These are phyloP conservation scores for Conistra vaccinii DNA, from an alignment of 2,888 invertebrate genomes.

Conservation along the genomic window DNA sequence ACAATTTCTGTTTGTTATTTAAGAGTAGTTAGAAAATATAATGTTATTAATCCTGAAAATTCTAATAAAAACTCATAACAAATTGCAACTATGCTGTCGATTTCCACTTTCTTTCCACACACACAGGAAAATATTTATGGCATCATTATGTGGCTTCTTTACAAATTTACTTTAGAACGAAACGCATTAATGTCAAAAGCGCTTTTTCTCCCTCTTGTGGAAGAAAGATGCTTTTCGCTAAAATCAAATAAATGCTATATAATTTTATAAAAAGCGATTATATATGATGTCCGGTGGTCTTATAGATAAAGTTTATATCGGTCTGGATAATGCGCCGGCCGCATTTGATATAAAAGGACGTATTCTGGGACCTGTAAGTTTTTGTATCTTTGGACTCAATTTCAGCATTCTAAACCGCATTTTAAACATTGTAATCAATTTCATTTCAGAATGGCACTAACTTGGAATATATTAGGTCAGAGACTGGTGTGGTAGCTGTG, in stretches of 20 bases:
- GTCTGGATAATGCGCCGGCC: constrained; percentile 94
- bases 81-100: background rate
- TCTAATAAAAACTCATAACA: background rate
- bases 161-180: constrained; percentile 46
- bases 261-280: constrained; percentile 58
- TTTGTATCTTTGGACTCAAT: constrained; percentile 30
- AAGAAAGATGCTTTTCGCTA: constrained; percentile 79
- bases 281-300: constrained; percentile 87
- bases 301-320: constrained; percentile 94
- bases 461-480: constrained; percentile 94
- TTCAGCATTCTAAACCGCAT: constrained; percentile 26
- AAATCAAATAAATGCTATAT: constrained; percentile 70
- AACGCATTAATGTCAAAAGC: constrained; percentile 57
- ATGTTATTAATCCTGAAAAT: background rate
- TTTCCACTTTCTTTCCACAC: too few species aligned
- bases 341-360: constrained; percentile 94
- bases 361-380: constrained; percentile 92
- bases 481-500: constrained; percentile 94
- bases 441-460: constrained; percentile 92
- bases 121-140: too few species aligned
- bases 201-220: constrained; percentile 44
- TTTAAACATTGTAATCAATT: constrained; percentile 28
- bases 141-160: background rate
- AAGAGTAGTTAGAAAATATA: background rate
- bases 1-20: background rate